phyloP scores from a whole-genome alignment of 2,113 vertebrate genomes.

The Gallinago media region DNA sequence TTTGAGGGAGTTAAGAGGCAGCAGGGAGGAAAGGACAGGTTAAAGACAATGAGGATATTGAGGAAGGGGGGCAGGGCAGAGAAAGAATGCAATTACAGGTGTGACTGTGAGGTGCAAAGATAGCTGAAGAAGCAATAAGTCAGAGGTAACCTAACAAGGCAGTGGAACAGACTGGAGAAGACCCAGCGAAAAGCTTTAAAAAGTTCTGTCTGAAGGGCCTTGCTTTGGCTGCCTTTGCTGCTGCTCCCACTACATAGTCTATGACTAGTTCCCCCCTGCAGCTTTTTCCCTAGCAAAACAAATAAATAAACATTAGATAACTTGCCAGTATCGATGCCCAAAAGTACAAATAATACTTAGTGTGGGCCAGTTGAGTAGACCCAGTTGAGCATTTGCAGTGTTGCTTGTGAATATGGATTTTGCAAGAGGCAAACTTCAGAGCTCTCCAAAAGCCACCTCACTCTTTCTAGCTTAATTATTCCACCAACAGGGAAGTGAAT shows the following conservation, averaged over 20 bases:
- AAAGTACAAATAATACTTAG: neutral
- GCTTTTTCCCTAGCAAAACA: neutral
- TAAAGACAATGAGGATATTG: neutral
- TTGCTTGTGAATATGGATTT: neutral
- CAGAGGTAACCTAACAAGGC: neutral
- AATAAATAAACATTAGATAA: neutral
- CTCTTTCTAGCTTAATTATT: neutral
- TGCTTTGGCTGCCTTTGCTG: neutral
- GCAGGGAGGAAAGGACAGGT: neutral
- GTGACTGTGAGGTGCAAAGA: neutral
- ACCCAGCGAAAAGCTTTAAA: neutral
- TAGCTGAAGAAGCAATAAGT: neutral
- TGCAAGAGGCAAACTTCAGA: neutral
- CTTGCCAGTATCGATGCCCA: neutral
- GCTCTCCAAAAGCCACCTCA: neutral
- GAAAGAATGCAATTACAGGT: neutral
- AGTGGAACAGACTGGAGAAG: neutral
- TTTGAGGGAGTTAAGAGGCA: neutral
- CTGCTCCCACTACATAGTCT: neutral
- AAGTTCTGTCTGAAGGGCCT: neutral
- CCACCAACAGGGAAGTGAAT: neutral
- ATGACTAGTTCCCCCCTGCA: neutral
- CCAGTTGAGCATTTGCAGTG: neutral
- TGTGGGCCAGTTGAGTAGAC: neutral
- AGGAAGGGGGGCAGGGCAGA: neutral